Conservation (phyloP, 2,113 vertebrate species). For the Alexandromys fortis region DNA sequence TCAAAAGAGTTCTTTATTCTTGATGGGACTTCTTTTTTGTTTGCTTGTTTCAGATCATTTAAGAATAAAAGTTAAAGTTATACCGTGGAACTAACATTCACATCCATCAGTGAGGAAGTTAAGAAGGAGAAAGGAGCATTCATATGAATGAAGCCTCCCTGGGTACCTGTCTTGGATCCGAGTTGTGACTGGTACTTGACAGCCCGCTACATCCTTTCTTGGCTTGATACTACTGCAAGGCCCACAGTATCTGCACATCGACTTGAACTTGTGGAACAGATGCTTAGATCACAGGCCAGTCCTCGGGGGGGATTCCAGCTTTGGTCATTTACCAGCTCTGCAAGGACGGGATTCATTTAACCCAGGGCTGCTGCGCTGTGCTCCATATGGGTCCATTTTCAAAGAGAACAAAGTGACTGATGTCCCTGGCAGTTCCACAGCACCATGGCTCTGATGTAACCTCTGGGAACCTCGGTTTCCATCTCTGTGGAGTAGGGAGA, state of each 20-base stretch:
- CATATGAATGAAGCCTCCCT: neutral
- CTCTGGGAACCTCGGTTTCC: neutral
- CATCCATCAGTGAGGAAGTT: neutral
- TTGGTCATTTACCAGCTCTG: neutral
- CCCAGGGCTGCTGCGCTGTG: neutral
- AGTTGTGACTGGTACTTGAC: neutral
- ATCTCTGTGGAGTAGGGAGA: neutral
- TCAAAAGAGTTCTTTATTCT: neutral
- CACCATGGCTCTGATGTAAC: neutral
- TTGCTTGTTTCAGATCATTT: neutral
- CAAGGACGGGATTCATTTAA: neutral
- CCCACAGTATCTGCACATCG: neutral
- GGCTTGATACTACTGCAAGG: neutral
- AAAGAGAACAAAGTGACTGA: neutral
- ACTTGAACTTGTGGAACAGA: neutral
- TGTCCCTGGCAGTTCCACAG: neutral
- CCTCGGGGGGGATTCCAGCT: neutral
- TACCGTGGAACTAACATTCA: neutral
- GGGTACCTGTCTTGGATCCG: neutral
- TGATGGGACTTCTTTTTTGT: neutral
- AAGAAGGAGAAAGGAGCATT: neutral
- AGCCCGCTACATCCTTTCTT: neutral
- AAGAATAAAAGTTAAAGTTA: conserved; percentile 26
- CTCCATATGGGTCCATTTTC: neutral
- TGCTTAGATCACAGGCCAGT: neutral